Base-by-base conservation (phyloP, 2,888 invertebrate genomes). In the Dolichomitus sp. region DNA sequence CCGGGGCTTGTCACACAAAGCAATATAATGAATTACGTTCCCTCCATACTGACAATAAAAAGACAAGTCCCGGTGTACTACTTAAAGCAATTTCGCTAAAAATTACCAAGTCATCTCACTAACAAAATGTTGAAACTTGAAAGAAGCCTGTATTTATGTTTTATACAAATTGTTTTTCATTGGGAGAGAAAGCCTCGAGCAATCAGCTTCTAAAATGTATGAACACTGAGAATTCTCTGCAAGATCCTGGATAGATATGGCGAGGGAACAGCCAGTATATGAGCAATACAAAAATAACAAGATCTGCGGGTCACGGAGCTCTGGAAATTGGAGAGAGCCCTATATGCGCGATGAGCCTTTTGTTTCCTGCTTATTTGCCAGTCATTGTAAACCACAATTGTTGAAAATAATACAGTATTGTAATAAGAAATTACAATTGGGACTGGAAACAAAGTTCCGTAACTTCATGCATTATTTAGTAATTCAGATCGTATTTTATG, bases 251-350 rank as follows among this genome's bases (percentile, higher is more conserved):
- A 40, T 14, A 40, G 23, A 1, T 23, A 17, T 7, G 2, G 65
- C 14, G 45, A 45, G 19, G 7, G 63, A 1, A n/a, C 23, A 11
- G 12, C 40, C 14, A 40, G 17, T 40, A 6, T 23, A 42, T 48
- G 70, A 30, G 54, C 6, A 63, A 37, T 81, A 52, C 54, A 81
- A 81, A 63, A 81, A 81, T 72, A 81, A 81, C 40, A 72, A 72
- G 52, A 76, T 81, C 48, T 45, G 65, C 19, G 72, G 30, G 50
- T 48, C 75, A 19, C n/a, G 30, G 52, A 65, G 57, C 69, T 37
- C 23, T 12, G 42, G 37, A 69, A 80, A 76, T 75, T 75, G 65
- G 69, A 40, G 48, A 48, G 65, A 69, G 63, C 33, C 57, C 40
- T 63, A 33, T 50, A 48, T 30, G 11, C 17, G 17, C 17, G 27